A percentile compares a stretch with the other conserved stretches of the same genome.
Evolutionary conservation across 2,797 vertebrate species (phyloP).

Genomic region (Ispidina lecontei): DNA sequence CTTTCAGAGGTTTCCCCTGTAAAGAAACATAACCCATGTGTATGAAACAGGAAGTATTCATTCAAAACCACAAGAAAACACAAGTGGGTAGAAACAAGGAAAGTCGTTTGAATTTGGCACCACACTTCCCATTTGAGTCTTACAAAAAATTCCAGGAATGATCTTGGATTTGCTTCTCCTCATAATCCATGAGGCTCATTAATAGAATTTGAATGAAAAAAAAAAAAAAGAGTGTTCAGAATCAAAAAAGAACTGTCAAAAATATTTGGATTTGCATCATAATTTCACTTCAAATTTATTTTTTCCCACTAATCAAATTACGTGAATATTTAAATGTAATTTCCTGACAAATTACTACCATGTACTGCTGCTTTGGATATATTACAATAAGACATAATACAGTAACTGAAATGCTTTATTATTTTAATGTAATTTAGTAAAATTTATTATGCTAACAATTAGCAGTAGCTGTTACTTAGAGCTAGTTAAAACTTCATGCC

Average conservation of each 20-base stretch:
- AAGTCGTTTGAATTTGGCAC: background rate
- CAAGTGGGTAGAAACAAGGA: background rate
- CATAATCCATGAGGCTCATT: background rate
- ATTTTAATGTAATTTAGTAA: background rate
- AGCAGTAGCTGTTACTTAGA: background rate
- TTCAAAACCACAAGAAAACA: background rate
- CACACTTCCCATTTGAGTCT: background rate
- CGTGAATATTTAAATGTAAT: background rate
- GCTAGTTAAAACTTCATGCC: conserved; percentile 1
- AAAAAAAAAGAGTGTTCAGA: background rate
- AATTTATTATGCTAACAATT: background rate
- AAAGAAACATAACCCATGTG: background rate
- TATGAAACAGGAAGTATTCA: background rate
- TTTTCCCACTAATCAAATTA: background rate
- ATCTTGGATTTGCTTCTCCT: background rate
- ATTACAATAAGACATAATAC: background rate
- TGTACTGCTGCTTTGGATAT: background rate
- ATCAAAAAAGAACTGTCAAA: background rate
- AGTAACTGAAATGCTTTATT: background rate
- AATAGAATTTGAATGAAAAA: background rate
- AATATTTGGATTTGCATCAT: background rate
- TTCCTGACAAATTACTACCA: background rate
- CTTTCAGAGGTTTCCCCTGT: background rate
- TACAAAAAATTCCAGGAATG: background rate
- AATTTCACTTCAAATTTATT: background rate